Conservation (phyloP, 1,140 invertebrate species). For the Leucophenga varia region DNA sequence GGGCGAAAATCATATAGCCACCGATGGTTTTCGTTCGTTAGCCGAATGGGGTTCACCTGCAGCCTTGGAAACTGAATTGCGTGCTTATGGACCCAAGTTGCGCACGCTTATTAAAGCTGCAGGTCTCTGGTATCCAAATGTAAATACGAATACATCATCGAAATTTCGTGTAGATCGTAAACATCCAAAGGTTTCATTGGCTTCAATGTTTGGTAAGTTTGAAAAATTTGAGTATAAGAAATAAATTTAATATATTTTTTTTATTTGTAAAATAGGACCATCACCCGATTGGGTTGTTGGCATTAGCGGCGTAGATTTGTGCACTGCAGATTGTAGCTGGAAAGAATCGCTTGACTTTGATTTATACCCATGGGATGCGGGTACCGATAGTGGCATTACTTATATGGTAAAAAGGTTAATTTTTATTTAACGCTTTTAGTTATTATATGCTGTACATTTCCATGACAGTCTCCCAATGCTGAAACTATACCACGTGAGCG, state of each 20-base stretch:
- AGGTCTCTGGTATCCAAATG: conserved; percentile 90
- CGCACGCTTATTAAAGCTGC: conserved; percentile 93
- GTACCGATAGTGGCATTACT: conserved; percentile 88
- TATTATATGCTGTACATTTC: not conserved
- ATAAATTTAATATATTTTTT: not conserved
- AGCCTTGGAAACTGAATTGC: conserved; percentile 88
- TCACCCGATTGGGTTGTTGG: conserved; percentile 97
- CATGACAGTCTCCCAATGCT: conserved; percentile 74
- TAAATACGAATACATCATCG: conserved; percentile 83
- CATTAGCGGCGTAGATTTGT: conserved; percentile 83
- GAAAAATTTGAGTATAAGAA: not conserved
- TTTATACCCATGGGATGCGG: conserved; percentile 92
- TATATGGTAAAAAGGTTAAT: conserved; percentile 73
- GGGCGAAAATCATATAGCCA: conserved; percentile 87
- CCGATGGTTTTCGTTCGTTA: conserved; percentile 83
- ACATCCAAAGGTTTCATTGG: conserved; percentile 87
- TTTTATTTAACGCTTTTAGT: too few species aligned
- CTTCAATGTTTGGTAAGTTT: conserved; percentile 81
- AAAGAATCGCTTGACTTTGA: conserved; percentile 75
- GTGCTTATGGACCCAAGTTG: conserved; percentile 75
- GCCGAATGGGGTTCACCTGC: conserved; percentile 75
- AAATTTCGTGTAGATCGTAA: conserved; percentile 85
- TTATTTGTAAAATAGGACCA: conserved; percentile 60
- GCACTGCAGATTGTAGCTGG: conserved; percentile 88
- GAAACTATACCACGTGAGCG: conserved; percentile 84